A percentile compares a stretch with the other conserved stretches of the same genome.
These are phyloP conservation scores for Leucoraja erinaceus DNA, from an alignment of 2,113 vertebrate species.

Conservation along the genomic window DNA sequence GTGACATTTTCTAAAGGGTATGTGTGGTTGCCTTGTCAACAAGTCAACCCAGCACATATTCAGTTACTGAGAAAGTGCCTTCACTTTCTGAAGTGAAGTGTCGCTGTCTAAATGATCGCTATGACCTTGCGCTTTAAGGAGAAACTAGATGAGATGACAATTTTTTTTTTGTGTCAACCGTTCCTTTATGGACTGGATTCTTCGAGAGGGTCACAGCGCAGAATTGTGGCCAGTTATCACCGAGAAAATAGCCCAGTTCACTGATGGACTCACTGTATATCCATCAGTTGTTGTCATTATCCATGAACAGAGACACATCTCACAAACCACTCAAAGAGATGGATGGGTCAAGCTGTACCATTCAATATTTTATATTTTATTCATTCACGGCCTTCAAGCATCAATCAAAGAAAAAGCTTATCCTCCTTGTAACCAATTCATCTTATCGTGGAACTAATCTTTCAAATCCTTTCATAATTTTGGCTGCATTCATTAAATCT, in stretches of 20 bases:
- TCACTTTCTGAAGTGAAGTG: conserved; percentile 9
- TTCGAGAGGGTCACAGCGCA: background rate
- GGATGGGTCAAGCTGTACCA: background rate
- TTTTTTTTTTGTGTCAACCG: background rate
- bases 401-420: background rate
- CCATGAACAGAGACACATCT: background rate
- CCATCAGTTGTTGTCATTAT: background rate
- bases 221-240: background rate
- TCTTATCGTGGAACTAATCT: no score
- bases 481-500: no score
- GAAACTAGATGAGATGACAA: background rate
- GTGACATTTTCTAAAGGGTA: conserved; percentile 24
- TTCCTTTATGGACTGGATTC: background rate
- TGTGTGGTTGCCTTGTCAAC: conserved; percentile 29
- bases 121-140: background rate
- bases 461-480: no score
- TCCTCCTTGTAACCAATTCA: background rate
- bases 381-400: background rate
- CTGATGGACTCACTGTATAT: background rate
- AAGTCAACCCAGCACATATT: conserved; percentile 17
- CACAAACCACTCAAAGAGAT: background rate
- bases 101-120: background rate
- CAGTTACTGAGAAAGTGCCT: conserved; percentile 25
- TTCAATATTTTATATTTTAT: background rate
- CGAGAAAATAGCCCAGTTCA: background rate